These are phyloP conservation scores for Stegana nigrithorax DNA, from an alignment of 2,888 invertebrate genomes.

Conservation along the genomic window DNA sequence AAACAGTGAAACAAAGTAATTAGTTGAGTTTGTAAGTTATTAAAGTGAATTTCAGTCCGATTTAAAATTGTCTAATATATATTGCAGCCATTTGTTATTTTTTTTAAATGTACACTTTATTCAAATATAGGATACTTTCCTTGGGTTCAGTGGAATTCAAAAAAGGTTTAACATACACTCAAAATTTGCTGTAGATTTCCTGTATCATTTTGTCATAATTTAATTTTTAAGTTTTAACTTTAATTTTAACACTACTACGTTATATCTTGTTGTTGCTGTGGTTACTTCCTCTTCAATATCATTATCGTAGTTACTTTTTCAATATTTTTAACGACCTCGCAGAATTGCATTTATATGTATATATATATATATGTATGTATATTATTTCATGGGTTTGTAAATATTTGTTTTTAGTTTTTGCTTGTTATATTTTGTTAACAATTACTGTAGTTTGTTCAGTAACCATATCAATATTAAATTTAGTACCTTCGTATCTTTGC, in stretches of 20 bases:
- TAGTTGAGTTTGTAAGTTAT: too few species aligned
- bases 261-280: slow-evolving; percentile 25
- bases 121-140: slow-evolving; percentile 37
- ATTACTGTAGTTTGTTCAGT: too few species aligned
- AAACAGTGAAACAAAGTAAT: too few species aligned
- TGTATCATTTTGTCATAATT: slow-evolving; percentile 56
- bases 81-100: slow-evolving; percentile 34
- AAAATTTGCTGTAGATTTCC: slow-evolving; percentile 58
- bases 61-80: background rate
- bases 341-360: slow-evolving; percentile 22
- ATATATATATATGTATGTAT: slow-evolving; percentile 12
- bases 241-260: slow-evolving; percentile 17
- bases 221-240: slow-evolving; percentile 9
- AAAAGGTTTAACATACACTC: slow-evolving; percentile 56
- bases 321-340: too few species aligned
- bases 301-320: too few species aligned
- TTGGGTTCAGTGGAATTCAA: slow-evolving; percentile 27
- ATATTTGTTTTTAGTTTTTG: too few species aligned
- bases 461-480: too few species aligned
- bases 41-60: too few species aligned
- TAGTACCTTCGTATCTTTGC: too few species aligned
- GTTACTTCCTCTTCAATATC: slow-evolving; percentile 38
- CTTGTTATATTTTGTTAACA: slow-evolving; percentile 19
- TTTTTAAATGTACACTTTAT: slow-evolving; percentile 53
- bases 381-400: background rate